These are phyloP conservation scores for Eristalis tenax DNA, from an alignment of 2,888 invertebrate species.

Conservation along the genomic window DNA sequence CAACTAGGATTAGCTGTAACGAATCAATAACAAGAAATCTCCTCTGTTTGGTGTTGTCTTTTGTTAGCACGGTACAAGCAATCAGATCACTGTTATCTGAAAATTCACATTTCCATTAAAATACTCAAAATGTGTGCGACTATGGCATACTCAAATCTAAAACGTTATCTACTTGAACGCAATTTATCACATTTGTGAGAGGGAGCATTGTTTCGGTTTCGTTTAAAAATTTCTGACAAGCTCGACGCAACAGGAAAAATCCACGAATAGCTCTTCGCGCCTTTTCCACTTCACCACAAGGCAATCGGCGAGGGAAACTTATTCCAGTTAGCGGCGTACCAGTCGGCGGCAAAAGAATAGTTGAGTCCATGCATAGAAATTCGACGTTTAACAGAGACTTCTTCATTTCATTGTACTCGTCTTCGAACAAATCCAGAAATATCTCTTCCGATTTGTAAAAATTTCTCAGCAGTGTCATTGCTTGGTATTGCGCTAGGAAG, in stretches of 20 bases:
- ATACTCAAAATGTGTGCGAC: conserved; percentile 57
- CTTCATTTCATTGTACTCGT: conserved; percentile 96
- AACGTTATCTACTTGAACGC: conserved; percentile 96
- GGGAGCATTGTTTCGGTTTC: conserved; percentile 94
- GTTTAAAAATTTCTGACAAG: conserved; percentile 89
- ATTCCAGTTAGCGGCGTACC: conserved; percentile 98
- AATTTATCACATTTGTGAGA: conserved; percentile 91
- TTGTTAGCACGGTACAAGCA: conserved; percentile 95
- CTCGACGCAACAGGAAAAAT: conserved; percentile 92
- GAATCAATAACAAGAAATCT: conserved; percentile 98
- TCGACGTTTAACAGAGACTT: conserved; percentile 94
- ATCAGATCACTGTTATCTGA: conserved; percentile 98
- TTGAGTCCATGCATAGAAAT: conserved; percentile 97
- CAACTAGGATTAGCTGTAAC: conserved; percentile 97
- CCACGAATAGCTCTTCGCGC: conserved; percentile 94
- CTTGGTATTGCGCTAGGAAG: conserved; percentile 89
- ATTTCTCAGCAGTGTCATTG: conserved; percentile 92
- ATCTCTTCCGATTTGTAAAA: conserved; percentile 99
- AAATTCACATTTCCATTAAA: conserved; percentile 72
- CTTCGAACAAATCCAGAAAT: conserved; percentile 99
- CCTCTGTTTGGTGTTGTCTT: conserved; percentile 93
- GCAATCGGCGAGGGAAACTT: conserved; percentile 94
- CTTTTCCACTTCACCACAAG: conserved; percentile 97
- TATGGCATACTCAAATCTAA: conserved; percentile 93
- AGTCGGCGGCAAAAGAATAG: conserved; percentile 96